Conservation (phyloP, 2,888 invertebrate genomes). For the Heteromyza rotundicornis region DNA sequence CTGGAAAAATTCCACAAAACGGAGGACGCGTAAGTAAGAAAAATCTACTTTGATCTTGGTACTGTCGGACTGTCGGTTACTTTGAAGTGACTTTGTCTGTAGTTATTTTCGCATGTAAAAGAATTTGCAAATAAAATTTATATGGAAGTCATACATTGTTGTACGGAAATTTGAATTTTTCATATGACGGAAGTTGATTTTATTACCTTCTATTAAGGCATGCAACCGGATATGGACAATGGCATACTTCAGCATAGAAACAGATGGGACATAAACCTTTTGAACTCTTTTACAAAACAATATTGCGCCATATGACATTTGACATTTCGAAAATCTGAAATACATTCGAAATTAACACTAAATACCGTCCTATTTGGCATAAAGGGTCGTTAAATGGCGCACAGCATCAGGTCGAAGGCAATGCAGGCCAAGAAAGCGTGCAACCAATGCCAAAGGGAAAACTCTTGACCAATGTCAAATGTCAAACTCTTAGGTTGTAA, state of each 20-base stretch:
- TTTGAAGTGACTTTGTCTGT: too few relatives aligned
- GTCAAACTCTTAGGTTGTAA: neutral
- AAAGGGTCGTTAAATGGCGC: constrained; percentile 51
- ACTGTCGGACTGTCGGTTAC: too few relatives aligned
- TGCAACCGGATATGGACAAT: constrained; percentile 19
- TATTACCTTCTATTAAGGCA: constrained; percentile 15
- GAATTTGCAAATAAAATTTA: too few relatives aligned
- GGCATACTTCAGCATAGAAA: neutral
- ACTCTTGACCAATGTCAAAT: constrained; percentile 2
- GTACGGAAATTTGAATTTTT: too few relatives aligned
- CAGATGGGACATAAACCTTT: neutral
- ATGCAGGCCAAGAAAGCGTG: constrained; percentile 41
- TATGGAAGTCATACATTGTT: too few relatives aligned
- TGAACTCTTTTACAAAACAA: neutral
- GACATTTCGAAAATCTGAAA: neutral
- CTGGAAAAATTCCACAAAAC: too few relatives aligned
- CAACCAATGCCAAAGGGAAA: constrained; percentile 34
- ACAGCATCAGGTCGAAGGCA: constrained; percentile 37
- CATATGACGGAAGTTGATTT: neutral
- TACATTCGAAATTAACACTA: neutral
- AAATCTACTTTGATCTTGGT: too few relatives aligned
- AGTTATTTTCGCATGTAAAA: too few relatives aligned
- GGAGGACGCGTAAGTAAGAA: too few relatives aligned
- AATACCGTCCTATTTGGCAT: constrained; percentile 9
- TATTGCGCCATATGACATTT: neutral